Evolutionary conservation across 2,797 vertebrate species (phyloP).

Genomic region (Tenualosa thibaudeaui): DNA sequence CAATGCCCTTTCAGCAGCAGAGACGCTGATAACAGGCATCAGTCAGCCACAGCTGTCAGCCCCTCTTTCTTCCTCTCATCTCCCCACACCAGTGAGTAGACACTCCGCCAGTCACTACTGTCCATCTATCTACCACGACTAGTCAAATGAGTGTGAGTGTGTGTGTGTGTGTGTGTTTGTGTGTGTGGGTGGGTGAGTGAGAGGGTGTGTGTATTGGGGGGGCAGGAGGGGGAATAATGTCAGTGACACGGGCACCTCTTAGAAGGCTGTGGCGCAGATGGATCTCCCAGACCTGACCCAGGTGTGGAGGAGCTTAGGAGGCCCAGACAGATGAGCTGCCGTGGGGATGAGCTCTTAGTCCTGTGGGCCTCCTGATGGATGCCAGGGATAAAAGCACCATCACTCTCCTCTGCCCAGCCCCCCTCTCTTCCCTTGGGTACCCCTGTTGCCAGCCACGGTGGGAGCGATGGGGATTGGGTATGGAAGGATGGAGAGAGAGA

Average conservation of each 20-base stretch:
- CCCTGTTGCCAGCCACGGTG: neutral
- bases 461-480: neutral
- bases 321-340: slow-evolving; percentile 19
- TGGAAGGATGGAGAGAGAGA: neutral
- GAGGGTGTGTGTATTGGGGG: neutral
- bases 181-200: neutral
- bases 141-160: neutral
- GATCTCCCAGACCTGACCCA: slow-evolving; percentile 2
- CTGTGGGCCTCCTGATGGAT: neutral
- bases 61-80: neutral
- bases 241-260: neutral
- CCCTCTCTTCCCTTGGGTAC: neutral
- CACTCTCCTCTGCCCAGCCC: neutral
- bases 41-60: neutral
- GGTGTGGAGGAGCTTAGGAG: slow-evolving; percentile 21
- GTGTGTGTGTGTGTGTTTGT: neutral
- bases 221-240: neutral
- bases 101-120: neutral
- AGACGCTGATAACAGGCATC: neutral
- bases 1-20: neutral
- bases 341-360: neutral
- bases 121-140: neutral
- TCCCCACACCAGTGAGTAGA: neutral
- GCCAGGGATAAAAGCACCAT: slow-evolving; percentile 19
- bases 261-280: neutral